Conservation (phyloP, 2,888 invertebrate species). For the Patella caerulea region DNA sequence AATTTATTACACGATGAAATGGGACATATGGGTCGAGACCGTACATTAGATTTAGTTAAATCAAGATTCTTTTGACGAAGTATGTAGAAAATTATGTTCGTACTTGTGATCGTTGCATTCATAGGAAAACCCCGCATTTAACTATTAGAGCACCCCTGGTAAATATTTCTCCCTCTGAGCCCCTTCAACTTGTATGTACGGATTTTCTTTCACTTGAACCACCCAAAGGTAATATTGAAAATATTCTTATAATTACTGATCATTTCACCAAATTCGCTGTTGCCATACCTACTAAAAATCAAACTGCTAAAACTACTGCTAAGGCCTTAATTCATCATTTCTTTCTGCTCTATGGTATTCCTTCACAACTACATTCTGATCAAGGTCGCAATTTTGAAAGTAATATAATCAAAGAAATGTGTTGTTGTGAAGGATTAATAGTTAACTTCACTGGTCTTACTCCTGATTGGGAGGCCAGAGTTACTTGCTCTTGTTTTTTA, state of each 20-base stretch:
- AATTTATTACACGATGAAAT: constrained; percentile 28
- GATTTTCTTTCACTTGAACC: constrained; percentile 18
- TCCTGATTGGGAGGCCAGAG: too few species aligned
- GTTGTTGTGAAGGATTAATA: background rate
- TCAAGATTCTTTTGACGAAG: constrained; percentile 18
- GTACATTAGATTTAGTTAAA: constrained; percentile 22
- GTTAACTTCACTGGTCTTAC: too few species aligned
- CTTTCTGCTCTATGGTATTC: constrained; percentile 36
- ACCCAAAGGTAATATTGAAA: constrained; percentile 21
- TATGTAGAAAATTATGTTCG: constrained; percentile 12
- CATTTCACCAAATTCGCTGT: constrained; percentile 28
- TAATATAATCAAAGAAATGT: constrained; percentile 31
- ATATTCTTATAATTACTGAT: constrained; percentile 26
- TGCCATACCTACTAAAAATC: constrained; percentile 31
- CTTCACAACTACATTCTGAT: constrained; percentile 28
- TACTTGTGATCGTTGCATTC: constrained; percentile 21
- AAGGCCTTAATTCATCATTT: constrained; percentile 31
- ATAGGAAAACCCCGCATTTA: constrained; percentile 18
- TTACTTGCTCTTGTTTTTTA: too few species aligned
- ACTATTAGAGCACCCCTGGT: too few species aligned
- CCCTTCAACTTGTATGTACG: constrained; percentile 26
- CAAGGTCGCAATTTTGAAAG: constrained; percentile 25
- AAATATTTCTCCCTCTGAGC: constrained; percentile 17
- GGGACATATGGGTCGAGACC: constrained; percentile 31
- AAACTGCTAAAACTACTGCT: constrained; percentile 37